These are phyloP conservation scores for Saturnia japonica DNA, from an alignment of 2,888 invertebrate species.

Conservation along the genomic window DNA sequence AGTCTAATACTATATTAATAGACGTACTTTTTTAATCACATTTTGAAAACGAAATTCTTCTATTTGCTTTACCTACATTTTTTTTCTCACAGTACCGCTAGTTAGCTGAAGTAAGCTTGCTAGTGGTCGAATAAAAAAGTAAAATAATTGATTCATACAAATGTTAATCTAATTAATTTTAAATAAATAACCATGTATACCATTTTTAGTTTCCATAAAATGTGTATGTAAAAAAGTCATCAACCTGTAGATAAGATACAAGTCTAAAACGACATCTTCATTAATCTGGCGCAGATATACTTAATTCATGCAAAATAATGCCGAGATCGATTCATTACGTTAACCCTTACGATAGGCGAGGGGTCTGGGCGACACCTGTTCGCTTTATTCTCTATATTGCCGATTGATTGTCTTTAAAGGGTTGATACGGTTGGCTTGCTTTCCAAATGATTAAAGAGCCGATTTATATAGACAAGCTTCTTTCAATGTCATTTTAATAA, in stretches of 20 bases:
- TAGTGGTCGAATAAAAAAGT: too few species aligned
- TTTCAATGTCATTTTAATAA: background rate
- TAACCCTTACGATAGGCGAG: constrained; percentile 42
- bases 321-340: constrained; percentile 54
- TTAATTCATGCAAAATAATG: constrained; percentile 77
- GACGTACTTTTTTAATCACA: too few species aligned
- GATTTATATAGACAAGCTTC: background rate
- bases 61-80: too few species aligned
- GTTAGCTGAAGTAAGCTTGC: too few species aligned
- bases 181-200: background rate
- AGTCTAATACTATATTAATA: too few species aligned
- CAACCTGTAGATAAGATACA: constrained; percentile 43
- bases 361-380: constrained; percentile 24
- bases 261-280: constrained; percentile 54
- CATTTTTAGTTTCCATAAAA: background rate
- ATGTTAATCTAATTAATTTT: background rate
- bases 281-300: constrained; percentile 63
- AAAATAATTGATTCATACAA: background rate
- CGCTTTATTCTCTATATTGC: constrained; percentile 7
- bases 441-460: background rate
- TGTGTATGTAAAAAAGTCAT: constrained; percentile 16
- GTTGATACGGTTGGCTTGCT: background rate
- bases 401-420: background rate
- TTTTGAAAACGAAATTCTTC: too few species aligned
- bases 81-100: too few species aligned